These are phyloP conservation scores for Tenthredo distinguenda DNA, from an alignment of 2,888 invertebrate species.

Conservation along the genomic window DNA sequence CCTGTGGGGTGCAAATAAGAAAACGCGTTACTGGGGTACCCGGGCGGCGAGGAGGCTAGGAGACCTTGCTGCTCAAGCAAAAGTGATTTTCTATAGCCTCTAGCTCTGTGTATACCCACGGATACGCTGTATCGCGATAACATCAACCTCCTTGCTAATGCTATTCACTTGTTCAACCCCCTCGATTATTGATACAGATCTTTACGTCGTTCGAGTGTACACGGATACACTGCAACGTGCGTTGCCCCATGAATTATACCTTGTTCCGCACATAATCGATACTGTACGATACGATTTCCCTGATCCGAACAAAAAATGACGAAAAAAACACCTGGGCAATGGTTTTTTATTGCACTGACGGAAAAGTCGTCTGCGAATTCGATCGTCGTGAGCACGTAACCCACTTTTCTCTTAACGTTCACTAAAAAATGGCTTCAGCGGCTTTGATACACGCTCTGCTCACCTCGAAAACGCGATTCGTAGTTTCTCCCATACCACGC, in stretches of 20 bases:
- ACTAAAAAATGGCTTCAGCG: no score
- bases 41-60: neutral
- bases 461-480: no score
- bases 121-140: conserved; percentile 64
- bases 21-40: neutral
- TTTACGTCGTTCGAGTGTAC: conserved; percentile 8
- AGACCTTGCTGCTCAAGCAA: conserved; percentile 60
- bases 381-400: no score
- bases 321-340: no score
- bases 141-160: conserved; percentile 70
- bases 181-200: conserved; percentile 41
- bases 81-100: conserved; percentile 74
- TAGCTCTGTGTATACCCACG: neutral
- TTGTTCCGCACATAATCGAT: neutral
- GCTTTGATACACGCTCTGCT: no score
- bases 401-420: no score
- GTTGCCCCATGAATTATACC: neutral
- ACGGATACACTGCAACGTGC: neutral
- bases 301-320: neutral
- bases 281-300: neutral
- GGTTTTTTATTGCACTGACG: no score
- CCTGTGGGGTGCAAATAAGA: conserved; percentile 61
- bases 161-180: conserved; percentile 72
- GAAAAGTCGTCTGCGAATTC: no score
- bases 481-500: no score